These are phyloP conservation scores for Drosophila melanosoma DNA, from an alignment of 2,888 invertebrate genomes.

Conservation along the genomic window DNA sequence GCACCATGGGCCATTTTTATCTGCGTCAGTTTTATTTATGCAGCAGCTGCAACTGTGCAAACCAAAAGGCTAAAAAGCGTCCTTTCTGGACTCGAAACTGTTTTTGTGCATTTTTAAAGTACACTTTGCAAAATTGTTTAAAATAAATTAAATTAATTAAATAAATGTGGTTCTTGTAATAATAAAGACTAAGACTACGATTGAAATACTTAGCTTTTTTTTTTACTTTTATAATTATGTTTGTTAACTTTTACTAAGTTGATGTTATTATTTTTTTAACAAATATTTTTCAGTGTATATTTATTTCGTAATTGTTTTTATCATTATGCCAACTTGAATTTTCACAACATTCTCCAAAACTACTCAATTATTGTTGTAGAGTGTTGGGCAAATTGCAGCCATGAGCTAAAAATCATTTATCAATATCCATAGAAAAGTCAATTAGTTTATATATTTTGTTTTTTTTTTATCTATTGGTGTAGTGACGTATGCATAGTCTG, in stretches of 20 bases:
- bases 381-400: neutral
- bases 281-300: neutral
- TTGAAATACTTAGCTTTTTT: neutral
- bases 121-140: neutral
- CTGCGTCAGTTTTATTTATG: slow-evolving; percentile 68
- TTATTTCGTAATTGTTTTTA: slow-evolving; percentile 8
- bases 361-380: slow-evolving; percentile 63
- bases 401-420: slow-evolving; percentile 30
- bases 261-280: neutral
- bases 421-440: slow-evolving; percentile 23
- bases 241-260: neutral
- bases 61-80: slow-evolving; percentile 24
- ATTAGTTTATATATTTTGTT: slow-evolving; percentile 17
- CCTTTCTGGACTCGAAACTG: slow-evolving; percentile 7
- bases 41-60: slow-evolving; percentile 51
- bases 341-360: slow-evolving; percentile 22
- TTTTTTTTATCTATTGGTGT: slow-evolving; percentile 3
- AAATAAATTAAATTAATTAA: neutral
- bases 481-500: slow-evolving; percentile 5
- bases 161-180: no score
- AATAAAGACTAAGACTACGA: neutral
- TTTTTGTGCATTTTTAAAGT: neutral
- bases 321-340: slow-evolving; percentile 15
- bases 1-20: slow-evolving; percentile 51
- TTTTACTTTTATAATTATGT: neutral